These are phyloP conservation scores for Patella ulyssiponensis DNA, from an alignment of 2,888 invertebrate genomes.

Conservation along the genomic window DNA sequence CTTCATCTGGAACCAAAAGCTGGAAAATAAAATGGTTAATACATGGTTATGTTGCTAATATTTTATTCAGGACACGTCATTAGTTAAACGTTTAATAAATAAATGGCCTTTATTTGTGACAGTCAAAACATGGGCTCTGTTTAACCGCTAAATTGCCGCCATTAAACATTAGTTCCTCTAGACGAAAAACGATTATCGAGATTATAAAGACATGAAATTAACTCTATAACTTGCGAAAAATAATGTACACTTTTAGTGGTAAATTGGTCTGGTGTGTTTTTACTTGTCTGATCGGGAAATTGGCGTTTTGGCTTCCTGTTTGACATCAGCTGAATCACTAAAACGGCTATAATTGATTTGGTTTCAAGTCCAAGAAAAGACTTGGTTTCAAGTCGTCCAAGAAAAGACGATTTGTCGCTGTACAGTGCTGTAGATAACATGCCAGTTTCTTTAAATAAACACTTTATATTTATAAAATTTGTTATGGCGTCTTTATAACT, in stretches of 20 bases:
- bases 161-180: not conserved
- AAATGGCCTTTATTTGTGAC: conserved; percentile 5
- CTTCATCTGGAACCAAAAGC: not conserved
- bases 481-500: too few species aligned
- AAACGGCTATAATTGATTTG: too few species aligned
- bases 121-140: not conserved
- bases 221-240: not conserved
- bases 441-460: too few species aligned
- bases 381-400: too few species aligned
- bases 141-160: not conserved
- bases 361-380: too few species aligned
- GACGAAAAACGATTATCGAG: not conserved
- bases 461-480: too few species aligned
- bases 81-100: not conserved
- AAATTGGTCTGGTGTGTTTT: conserved; percentile 6
- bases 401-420: too few species aligned
- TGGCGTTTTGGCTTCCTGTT: too few species aligned
- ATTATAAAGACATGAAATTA: conserved; percentile 10
- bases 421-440: too few species aligned
- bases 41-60: not conserved
- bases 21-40: conserved; percentile 9
- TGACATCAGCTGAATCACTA: too few species aligned
- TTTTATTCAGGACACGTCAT: conserved; percentile 1
- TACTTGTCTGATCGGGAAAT: not conserved
- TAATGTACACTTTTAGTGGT: not conserved